Percentiles rank a stretch among this genome's conserved stretches.
Evolutionary conservation across 2,797 vertebrate species (phyloP).

Genomic region (Smutsia temminckii): DNA sequence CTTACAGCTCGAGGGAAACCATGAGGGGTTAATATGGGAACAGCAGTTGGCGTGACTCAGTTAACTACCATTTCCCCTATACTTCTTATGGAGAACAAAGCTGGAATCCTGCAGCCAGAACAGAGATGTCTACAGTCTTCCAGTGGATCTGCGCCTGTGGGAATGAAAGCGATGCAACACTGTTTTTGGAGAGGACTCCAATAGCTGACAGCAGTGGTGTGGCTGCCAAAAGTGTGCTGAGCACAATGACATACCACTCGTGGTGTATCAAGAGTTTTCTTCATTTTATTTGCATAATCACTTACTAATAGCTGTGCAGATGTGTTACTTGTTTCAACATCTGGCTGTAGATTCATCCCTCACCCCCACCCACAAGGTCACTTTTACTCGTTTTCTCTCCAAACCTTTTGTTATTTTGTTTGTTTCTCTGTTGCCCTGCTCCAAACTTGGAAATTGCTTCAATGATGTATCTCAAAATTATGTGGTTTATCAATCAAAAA

Average conservation of each 20-base stretch:
- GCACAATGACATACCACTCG: background rate
- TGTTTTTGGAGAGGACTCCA: background rate
- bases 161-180: background rate
- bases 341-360: background rate
- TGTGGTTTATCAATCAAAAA: background rate
- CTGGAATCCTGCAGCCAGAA: background rate
- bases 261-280: background rate
- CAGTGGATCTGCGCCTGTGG: background rate
- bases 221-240: background rate
- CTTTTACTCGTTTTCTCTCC: background rate
- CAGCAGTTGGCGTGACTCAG: background rate
- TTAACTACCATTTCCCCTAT: background rate
- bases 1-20: background rate
- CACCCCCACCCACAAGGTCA: background rate
- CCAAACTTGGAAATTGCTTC: background rate
- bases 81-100: background rate
- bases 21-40: background rate
- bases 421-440: background rate
- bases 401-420: background rate
- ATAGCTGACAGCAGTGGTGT: background rate
- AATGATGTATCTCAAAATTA: background rate
- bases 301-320: background rate
- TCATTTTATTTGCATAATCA: background rate
- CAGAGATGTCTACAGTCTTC: background rate
- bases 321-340: slow-evolving; percentile 16